Evolutionary conservation across 2,797 vertebrate species (phyloP), one percentile per base, ranked within the genome.

Genomic region (Erethizon dorsatum): DNA sequence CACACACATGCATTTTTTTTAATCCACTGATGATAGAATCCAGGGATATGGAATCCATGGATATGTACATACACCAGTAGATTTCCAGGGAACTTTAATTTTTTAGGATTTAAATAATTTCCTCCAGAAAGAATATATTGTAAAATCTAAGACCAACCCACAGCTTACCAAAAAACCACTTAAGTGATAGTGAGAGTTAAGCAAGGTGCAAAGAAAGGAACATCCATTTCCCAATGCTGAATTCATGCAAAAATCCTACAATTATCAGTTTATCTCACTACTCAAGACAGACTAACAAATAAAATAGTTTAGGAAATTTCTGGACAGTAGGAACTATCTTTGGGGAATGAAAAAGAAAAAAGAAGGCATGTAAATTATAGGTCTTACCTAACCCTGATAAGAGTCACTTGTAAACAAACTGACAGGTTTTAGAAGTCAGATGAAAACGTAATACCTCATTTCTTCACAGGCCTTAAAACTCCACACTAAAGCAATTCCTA

Each of bases 21-120:
- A 47, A 24, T 33, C 31, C 28, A 45, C 8, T 1, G 28, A n/a
- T 14, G 3, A 65, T 18, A 67, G 41, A n/a, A 50, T 47, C 11
- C 61, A 52, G 11, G 83, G 31, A 85, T 52, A n/a, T 65, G 47
- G 28, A 67, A 52, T 52, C 11, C 83, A 8, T 24, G 61, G 45
- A 31, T 31, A n/a, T n/a, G 45, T 2, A 52, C 2, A 31, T 2
- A 20, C 15, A 59, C 83, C 54, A 86, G 54, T 6, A n/a, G 50
- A 45, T 56, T 54, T 86, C 80, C 37, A 50, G n/a, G 75, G 54
- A 83, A 91, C 41, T 12, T 59, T 54, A 22, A 88, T 54, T 91
- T 78, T 93, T 91, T 78, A 45, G 59, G n/a, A 83, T 83, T 84
- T 80, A 67, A 69, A 15, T 82, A 14, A 94, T 80, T 93, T 83